Evolutionary conservation across 2,888 invertebrate species (phyloP), one percentile per base, ranked within the genome.

Genomic region (Drosophila meridiana): DNA sequence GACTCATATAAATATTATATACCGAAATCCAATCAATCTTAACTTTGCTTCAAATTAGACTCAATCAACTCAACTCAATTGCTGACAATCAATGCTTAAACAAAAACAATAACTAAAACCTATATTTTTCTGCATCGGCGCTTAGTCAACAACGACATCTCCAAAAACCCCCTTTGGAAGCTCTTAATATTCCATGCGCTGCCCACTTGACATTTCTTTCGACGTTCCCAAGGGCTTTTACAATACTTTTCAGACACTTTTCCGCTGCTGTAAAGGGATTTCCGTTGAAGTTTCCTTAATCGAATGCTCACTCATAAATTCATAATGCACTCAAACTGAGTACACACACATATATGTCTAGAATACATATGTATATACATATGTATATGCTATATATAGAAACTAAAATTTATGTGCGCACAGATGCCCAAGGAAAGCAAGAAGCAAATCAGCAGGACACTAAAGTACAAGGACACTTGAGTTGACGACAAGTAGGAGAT

Each of bases 401-500:
- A 59, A 59, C 45, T 50, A 42, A 59, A 77, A 86, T 87, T 86
- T 86, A 86, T 87, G 85, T 73, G 64, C 72, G 74, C 86, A 81
- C 87, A 87, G 86, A 87, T 87, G 86, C 71, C 60, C 65, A 7
- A 63, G 50, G 52, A 53, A 53, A 20, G 36, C 38, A 38, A 55
- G 36, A 42, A 62, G 55, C 62, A 66, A 69, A 74, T 63, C 73
- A 72, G 70, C 65, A 60, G 60, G 52, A 74, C 69, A 63, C 32
- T 48, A 38, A 62, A 26, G 67, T 32, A 59, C 50, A 62, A 50
- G 66, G 58, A 62, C 87, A 89, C 90, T 90, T 90, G 88, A 90
- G 80, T 69, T 71, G 84, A 82, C 85, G 89, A 90, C 90, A 90
- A 90, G 89, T 90, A 87, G 76, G 43, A 59, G 65, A 48, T 45